A percentile compares a stretch with the other conserved stretches of the same genome.
Conservation (phyloP, 2,113 vertebrate genomes). For the Picathartes gymnocephalus region DNA sequence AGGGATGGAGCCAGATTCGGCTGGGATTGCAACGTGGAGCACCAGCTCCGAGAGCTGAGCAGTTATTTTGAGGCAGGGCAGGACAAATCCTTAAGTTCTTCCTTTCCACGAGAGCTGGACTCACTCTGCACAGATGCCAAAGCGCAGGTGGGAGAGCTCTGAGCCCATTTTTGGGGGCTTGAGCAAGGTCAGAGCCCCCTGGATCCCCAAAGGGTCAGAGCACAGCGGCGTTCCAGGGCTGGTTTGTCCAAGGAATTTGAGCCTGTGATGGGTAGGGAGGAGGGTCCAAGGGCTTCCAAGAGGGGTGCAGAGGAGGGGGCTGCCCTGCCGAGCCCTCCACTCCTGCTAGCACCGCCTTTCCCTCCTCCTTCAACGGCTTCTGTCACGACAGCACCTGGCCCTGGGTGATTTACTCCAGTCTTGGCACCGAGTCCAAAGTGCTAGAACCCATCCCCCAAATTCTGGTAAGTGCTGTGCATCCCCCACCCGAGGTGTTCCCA, state of each 20-base stretch:
- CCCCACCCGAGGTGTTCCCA: conserved; percentile 37
- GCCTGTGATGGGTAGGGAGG: not conserved
- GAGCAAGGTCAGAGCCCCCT: not conserved
- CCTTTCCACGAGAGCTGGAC: not conserved
- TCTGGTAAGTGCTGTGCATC: conserved; percentile 12
- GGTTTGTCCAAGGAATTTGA: not conserved
- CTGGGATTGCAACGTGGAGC: not conserved
- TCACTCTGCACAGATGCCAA: not conserved
- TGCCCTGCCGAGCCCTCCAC: not conserved
- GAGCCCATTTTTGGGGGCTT: not conserved
- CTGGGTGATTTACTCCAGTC: not conserved
- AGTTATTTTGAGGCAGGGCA: not conserved
- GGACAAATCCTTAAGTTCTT: not conserved
- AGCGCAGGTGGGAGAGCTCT: not conserved
- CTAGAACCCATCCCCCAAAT: conserved; percentile 3
- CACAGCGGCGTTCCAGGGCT: not conserved
- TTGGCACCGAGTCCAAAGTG: not conserved
- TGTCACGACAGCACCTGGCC: not conserved
- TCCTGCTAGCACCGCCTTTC: fast-evolving
- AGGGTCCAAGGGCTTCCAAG: not conserved
- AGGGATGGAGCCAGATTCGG: not conserved
- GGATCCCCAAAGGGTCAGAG: not conserved
- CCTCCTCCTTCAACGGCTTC: not conserved
- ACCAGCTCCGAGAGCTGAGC: not conserved
- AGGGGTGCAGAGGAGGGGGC: not conserved